phyloP scores from a whole-genome alignment of 2,888 invertebrate species.

The Cyrtodaria siliqua region DNA sequence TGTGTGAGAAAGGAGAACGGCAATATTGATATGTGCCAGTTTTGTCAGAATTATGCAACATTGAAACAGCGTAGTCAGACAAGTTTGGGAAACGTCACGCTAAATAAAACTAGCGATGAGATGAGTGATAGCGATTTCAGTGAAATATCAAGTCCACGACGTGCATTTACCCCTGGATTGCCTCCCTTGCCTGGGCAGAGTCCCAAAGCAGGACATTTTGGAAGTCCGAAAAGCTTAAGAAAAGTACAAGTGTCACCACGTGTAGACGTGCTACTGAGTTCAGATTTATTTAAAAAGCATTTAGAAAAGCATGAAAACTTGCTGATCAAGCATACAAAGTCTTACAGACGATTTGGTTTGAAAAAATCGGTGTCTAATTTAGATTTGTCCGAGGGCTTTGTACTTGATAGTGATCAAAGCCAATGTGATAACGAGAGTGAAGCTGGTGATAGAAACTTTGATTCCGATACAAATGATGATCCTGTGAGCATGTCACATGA shows the following conservation, averaged over 20 bases:
- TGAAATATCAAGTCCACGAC: constrained; percentile 51
- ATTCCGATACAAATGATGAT: constrained; percentile 7
- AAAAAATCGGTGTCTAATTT: constrained; percentile 73
- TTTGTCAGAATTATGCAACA: constrained; percentile 44
- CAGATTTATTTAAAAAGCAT: constrained; percentile 74
- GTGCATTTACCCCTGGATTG: constrained; percentile 55
- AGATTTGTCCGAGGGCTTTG: constrained; percentile 64
- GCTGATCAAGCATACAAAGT: constrained; percentile 51
- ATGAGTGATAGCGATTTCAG: constrained; percentile 33
- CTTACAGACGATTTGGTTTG: constrained; percentile 60
- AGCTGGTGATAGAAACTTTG: not conserved
- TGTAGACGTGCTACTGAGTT: constrained; percentile 73
- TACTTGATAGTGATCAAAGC: constrained; percentile 29
- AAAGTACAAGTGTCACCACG: constrained; percentile 67
- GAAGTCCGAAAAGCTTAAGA: constrained; percentile 46
- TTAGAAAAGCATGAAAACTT: constrained; percentile 68
- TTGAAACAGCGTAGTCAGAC: constrained; percentile 38
- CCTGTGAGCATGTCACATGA: not conserved
- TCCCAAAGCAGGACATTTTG: not conserved
- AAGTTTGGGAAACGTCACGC: constrained; percentile 32
- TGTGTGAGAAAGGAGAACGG: constrained; percentile 51
- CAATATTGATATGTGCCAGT: constrained; percentile 33
- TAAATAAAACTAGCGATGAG: constrained; percentile 14
- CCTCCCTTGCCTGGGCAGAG: constrained; percentile 23
- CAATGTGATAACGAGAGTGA: constrained; percentile 30